Percentiles rank a stretch among this genome's conserved stretches.
phyloP scores from a whole-genome alignment of 2,113 vertebrate species.

The Romanogobio albipinnatus region DNA sequence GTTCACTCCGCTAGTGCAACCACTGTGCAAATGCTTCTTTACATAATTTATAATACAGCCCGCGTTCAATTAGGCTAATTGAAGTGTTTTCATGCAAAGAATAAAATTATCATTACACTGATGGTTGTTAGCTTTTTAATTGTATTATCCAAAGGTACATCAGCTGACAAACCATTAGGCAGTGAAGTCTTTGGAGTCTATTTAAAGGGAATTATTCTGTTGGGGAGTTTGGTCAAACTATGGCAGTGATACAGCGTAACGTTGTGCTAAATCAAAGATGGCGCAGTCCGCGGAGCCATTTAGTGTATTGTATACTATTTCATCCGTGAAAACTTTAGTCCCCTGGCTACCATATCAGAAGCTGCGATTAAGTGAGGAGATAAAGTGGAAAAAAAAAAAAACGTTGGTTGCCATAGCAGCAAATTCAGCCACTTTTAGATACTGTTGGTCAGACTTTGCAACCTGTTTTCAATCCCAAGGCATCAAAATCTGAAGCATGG shows the following conservation, averaged over 20 bases:
- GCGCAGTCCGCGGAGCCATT: not conserved
- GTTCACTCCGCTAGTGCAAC: not conserved
- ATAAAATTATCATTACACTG: not conserved
- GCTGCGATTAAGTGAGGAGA: too few relatives aligned
- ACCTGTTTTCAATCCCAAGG: too few relatives aligned
- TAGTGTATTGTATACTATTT: not conserved
- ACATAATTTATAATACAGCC: too few relatives aligned
- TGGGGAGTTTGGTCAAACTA: not conserved
- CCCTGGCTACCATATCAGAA: not conserved
- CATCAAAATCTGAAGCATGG: too few relatives aligned
- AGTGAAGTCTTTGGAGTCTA: not conserved
- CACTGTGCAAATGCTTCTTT: not conserved
- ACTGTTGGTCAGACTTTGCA: too few relatives aligned
- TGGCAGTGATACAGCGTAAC: not conserved
- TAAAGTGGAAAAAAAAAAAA: too few relatives aligned
- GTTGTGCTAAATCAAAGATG: not conserved
- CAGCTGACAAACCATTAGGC: not conserved
- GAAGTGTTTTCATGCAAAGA: too few relatives aligned
- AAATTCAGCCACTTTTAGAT: not conserved
- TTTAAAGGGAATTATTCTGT: not conserved
- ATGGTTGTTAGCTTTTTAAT: not conserved
- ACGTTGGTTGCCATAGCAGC: too few relatives aligned
- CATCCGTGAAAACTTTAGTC: not conserved
- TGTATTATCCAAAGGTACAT: too few relatives aligned
- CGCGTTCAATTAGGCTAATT: too few relatives aligned